Base-by-base conservation (phyloP, 2,113 vertebrate species). In the Oenanthe melanoleuca region DNA sequence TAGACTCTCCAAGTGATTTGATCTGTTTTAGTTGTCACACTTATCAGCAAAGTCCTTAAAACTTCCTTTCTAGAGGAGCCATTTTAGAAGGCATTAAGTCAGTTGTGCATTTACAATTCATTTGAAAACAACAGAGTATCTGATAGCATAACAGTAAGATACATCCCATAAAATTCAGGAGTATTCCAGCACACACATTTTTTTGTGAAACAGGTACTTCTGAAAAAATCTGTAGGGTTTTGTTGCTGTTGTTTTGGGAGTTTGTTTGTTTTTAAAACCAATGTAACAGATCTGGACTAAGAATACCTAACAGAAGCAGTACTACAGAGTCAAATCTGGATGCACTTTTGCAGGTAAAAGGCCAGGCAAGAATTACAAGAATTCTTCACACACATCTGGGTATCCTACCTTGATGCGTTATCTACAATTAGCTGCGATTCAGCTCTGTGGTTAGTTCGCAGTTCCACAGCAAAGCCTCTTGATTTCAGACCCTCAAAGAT, bases 391-490 rank as follows among this genome's bases (percentile, higher is more conserved):
- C 31, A 56, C 40, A 49, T 21, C 69, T 84, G 78, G 20, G 91
- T 93, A 81, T 49, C 95, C 71, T 98, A 99, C 98, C 97, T 97
- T 83, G 98, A 96, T 5, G 98, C 98, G 38, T 98, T 99, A 69
- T 97, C 96, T 67, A 99, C 97, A 71, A 99, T 99, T 23, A 99
- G 97, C 42, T 98, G 97, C 0, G 98, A 99, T 86, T 99, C 98
- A 47, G 98, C 95, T 87, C 98, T 97, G 74, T 99, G 98, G 89
- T 99, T 99, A 45, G 98, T 99, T 89, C 69, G 97, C 65, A 99
- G 97, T 80, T 99, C 98, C 70, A 98, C 94, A 63, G 97, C 97
- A 96, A 98, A 98, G 15, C 94, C 96, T 87, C 95, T 97, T 49
- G 83, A 65, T 74, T 84, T 96, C 18, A 99, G 96, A 63, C 97